phyloP scores from a whole-genome alignment of 1,140 invertebrate species.

The Drosophila prosaltans region DNA sequence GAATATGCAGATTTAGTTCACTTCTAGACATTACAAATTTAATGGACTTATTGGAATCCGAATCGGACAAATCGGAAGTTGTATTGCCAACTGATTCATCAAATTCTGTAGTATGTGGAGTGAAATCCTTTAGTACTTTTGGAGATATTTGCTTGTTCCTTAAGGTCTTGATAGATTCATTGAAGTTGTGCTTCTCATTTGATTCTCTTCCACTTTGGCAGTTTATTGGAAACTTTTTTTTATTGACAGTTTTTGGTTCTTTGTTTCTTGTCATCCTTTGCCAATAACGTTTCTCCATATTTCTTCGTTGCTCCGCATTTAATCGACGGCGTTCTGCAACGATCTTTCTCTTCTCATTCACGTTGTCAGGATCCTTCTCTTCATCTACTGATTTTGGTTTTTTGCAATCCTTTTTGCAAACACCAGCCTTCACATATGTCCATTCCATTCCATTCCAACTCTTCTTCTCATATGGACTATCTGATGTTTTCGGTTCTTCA shows the following conservation, averaged over 20 bases:
- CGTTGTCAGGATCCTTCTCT: too few relatives aligned
- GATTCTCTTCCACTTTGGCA: not conserved
- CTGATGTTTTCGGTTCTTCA: too few relatives aligned
- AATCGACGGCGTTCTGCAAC: not conserved
- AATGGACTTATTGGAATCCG: not conserved
- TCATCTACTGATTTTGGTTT: too few relatives aligned
- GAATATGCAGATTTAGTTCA: not conserved
- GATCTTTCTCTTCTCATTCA: slow-evolving; percentile 1
- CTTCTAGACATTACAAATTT: not conserved
- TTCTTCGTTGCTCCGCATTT: not conserved
- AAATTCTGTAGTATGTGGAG: too few relatives aligned
- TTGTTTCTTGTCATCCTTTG: not conserved
- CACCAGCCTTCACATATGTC: too few relatives aligned
- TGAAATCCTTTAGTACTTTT: too few relatives aligned
- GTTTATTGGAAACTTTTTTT: not conserved
- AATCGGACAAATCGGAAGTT: not conserved
- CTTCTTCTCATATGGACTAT: too few relatives aligned
- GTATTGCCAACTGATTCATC: not conserved
- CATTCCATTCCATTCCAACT: too few relatives aligned
- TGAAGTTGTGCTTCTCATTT: too few relatives aligned
- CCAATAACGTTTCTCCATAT: not conserved
- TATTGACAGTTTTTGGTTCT: not conserved
- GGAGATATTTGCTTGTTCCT: not conserved
- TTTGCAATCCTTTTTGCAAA: too few relatives aligned
- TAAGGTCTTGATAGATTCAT: not conserved